A percentile compares a stretch with the other conserved stretches of the same genome.
These are phyloP conservation scores for Gymnodraco acuticeps DNA, from an alignment of 2,797 vertebrate genomes.

Conservation along the genomic window DNA sequence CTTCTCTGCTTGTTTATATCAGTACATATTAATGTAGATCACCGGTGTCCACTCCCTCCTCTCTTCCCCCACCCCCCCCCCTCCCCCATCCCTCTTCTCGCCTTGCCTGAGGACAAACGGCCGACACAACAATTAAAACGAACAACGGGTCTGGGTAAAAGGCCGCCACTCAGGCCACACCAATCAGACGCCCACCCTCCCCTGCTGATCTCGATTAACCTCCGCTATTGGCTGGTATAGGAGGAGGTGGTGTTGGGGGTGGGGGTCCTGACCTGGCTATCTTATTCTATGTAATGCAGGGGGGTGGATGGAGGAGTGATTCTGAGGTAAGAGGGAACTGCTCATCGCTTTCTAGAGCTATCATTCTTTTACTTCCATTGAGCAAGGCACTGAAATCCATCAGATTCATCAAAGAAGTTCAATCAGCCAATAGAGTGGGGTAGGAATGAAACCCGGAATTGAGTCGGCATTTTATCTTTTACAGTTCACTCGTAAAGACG, in stretches of 20 bases:
- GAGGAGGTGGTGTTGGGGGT: not conserved
- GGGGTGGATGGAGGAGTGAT: conserved; percentile 8
- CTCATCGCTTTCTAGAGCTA: not conserved
- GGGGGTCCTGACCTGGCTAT: conserved; percentile 27
- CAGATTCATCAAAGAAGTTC: not conserved
- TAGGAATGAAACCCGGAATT: too few relatives aligned
- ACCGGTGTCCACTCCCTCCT: conserved; percentile 57
- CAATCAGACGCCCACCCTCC: conserved; percentile 49
- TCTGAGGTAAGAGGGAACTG: conserved; percentile 27
- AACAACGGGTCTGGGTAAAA: conserved; percentile 60
- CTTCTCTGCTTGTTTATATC: conserved; percentile 78
- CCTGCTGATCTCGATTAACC: conserved; percentile 78
- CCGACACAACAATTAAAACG: conserved; percentile 72
- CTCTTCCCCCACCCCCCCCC: conserved; percentile 19
- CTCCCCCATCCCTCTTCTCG: conserved; percentile 51
- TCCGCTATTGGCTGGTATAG: conserved; percentile 19
- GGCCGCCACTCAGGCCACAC: conserved; percentile 37
- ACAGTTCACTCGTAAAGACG: too few relatives aligned
- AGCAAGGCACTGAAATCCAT: conserved; percentile 15
- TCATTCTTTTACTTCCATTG: not conserved
- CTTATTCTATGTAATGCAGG: conserved; percentile 28
- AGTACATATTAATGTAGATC: conserved; percentile 78
- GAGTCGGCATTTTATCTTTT: too few relatives aligned
- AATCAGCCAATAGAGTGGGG: not conserved
- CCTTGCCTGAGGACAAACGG: conserved; percentile 58